Evolutionary conservation across 2,797 vertebrate species (phyloP), one percentile per base, ranked within the genome.

Genomic region (Sebastes alutus): DNA sequence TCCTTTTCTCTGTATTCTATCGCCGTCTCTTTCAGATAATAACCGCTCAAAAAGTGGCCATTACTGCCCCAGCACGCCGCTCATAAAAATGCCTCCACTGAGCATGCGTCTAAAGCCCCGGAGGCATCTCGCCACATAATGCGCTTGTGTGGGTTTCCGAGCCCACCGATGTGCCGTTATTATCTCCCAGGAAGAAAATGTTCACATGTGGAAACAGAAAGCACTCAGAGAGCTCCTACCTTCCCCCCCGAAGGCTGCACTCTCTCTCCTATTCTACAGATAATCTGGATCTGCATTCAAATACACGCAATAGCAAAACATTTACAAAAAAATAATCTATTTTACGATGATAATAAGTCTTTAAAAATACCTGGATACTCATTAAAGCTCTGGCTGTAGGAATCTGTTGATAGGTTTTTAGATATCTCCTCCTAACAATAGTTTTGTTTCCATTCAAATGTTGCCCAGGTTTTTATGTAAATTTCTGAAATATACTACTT

Each of bases 81-180:
- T 75, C 61, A 63, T 35, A 23, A 80, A 80, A 72, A 85, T 64
- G 27, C 63, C 5, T 80, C n/a, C 11, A 8, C 65, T 61, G 55
- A n/a, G 7, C 77, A 29, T 18, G 62, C 0, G 23, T 72, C 33
- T 54, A 18, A 67, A 35, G 63, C 76, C 74, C 74, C 59, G 2
- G 60, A 77, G 83, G 76, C 65, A 20, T 63, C 68, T 20, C 46
- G 1, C 65, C 77, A 68, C 70, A 72, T 69, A 83, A 86, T 79
- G 82, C 23, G 3, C 46, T n/a, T 60, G 84, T 79, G 84, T 85
- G 82, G 67, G 79, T 84, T 87, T 74, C 60, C 12, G 16, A 80
- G 74, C 30, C 60, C 55, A 38, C 73, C n/a, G 0, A 73, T 18
- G 58, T 49, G 66, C 77, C 23, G 56, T 80, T 67, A 73, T 87